These are phyloP conservation scores for Neria commutata DNA, from an alignment of 2,888 invertebrate species.

Conservation along the genomic window DNA sequence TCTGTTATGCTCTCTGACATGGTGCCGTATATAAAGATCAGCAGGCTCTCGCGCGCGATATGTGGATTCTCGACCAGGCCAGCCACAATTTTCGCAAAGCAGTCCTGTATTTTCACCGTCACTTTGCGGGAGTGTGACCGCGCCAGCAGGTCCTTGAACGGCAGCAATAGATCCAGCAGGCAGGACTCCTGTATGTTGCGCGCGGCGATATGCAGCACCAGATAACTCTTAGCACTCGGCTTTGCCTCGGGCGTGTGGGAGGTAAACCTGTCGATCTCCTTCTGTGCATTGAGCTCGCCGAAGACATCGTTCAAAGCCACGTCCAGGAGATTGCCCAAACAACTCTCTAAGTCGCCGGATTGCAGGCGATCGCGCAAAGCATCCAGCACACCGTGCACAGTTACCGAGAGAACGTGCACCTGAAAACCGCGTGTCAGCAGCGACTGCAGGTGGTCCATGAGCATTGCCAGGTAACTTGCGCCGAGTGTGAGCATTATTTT, in stretches of 20 bases:
- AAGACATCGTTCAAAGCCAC: slow-evolving; percentile 90
- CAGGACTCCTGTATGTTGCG: slow-evolving; percentile 78
- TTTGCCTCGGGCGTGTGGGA: slow-evolving; percentile 83
- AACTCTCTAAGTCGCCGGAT: slow-evolving; percentile 79
- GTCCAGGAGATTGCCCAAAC: slow-evolving; percentile 77
- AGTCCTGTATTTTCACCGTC: slow-evolving; percentile 79
- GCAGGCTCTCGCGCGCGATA: slow-evolving; percentile 72
- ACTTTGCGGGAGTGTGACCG: slow-evolving; percentile 80
- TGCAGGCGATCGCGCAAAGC: slow-evolving; percentile 74
- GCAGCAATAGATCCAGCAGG: slow-evolving; percentile 77
- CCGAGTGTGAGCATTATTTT: slow-evolving; percentile 88
- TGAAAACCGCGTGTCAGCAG: slow-evolving; percentile 89
- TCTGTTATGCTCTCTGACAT: slow-evolving; percentile 81
- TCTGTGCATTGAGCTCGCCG: slow-evolving; percentile 86
- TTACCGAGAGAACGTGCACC: slow-evolving; percentile 90
- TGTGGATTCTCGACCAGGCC: slow-evolving; percentile 85
- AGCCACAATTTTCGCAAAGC: slow-evolving; percentile 76
- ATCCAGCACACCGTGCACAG: slow-evolving; percentile 82
- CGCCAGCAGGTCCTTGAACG: slow-evolving; percentile 80
- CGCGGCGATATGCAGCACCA: slow-evolving; percentile 82
- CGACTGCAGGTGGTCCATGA: slow-evolving; percentile 81
- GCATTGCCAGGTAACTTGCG: slow-evolving; percentile 75
- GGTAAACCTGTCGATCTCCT: slow-evolving; percentile 84
- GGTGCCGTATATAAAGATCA: slow-evolving; percentile 82
- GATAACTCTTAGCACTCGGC: slow-evolving; percentile 82